phyloP scores from a whole-genome alignment of 2,888 invertebrate genomes.

The Camptogramma bilineatum region DNA sequence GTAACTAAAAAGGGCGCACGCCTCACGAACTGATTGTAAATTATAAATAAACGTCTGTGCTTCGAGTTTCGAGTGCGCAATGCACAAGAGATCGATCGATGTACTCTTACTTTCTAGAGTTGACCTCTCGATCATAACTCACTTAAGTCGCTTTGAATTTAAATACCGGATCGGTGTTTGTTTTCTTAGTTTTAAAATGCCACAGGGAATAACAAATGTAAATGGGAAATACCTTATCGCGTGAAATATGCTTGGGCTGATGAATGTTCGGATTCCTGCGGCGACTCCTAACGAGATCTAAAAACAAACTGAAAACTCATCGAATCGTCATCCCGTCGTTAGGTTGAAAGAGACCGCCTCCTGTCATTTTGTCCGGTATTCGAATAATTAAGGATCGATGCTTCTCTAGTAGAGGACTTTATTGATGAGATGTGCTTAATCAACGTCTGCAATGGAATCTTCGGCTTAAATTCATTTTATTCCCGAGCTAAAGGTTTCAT shows the following conservation, averaged over 20 bases:
- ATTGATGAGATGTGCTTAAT: conserved; percentile 76
- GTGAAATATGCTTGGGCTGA: conserved; percentile 72
- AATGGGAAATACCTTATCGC: conserved; percentile 73
- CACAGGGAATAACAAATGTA: conserved; percentile 56
- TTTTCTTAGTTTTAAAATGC: conserved; percentile 76
- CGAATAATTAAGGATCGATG: conserved; percentile 74
- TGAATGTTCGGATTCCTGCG: conserved; percentile 70
- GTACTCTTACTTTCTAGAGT: conserved; percentile 54
- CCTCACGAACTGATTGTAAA: conserved; percentile 71
- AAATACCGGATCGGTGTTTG: conserved; percentile 52
- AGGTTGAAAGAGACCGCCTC: conserved; percentile 64
- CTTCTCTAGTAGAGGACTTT: conserved; percentile 66
- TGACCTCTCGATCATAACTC: conserved; percentile 55
- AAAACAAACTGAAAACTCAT: conserved; percentile 69
- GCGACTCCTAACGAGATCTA: conserved; percentile 72
- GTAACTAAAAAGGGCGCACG: conserved; percentile 61
- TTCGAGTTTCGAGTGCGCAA: conserved; percentile 42
- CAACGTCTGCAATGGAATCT: conserved; percentile 67
- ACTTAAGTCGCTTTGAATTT: conserved; percentile 40
- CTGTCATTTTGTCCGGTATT: conserved; percentile 67
- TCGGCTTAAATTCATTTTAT: conserved; percentile 47
- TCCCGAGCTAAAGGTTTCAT: conserved; percentile 42
- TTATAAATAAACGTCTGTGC: conserved; percentile 60
- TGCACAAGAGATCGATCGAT: conserved; percentile 61
- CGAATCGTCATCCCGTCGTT: conserved; percentile 66